These are phyloP conservation scores for Leucophenga maculata DNA, from an alignment of 2,888 invertebrate species.

Conservation along the genomic window DNA sequence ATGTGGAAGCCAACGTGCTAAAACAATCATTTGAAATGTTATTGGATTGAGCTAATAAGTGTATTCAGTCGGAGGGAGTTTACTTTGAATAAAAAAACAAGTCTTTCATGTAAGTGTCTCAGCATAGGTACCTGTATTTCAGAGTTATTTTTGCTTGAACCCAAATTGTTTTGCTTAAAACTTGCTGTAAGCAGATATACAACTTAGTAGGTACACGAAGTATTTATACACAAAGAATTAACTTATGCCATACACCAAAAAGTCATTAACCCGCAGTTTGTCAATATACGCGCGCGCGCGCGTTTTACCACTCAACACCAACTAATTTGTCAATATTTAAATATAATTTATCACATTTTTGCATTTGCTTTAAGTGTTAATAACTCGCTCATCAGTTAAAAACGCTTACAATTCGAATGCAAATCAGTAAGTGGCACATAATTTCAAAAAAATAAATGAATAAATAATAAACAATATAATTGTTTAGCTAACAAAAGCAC, in stretches of 20 bases:
- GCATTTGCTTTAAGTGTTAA: constrained; percentile 33
- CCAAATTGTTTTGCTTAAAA: background rate
- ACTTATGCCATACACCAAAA: constrained; percentile 33
- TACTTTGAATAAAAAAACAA: too few relatives aligned
- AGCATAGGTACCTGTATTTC: too few relatives aligned
- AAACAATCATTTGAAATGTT: too few relatives aligned
- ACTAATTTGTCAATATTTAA: constrained; percentile 46
- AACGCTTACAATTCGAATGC: background rate
- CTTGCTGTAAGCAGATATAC: background rate
- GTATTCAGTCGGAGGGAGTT: too few relatives aligned
- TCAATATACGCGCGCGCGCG: background rate
- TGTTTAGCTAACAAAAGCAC: constrained; percentile 7
- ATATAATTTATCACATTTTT: constrained; percentile 45
- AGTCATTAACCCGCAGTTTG: constrained; percentile 38
- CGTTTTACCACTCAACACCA: constrained; percentile 33
- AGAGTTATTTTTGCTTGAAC: too few relatives aligned
- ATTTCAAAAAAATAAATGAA: too few relatives aligned
- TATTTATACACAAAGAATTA: constrained; percentile 28
- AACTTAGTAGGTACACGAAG: background rate
- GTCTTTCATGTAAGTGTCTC: too few relatives aligned
- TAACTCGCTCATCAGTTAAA: constrained; percentile 1
- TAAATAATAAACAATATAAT: background rate
- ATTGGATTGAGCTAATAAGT: too few relatives aligned
- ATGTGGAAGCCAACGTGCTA: too few relatives aligned
- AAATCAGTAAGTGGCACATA: background rate